A percentile compares a stretch with the other conserved stretches of the same genome.
Conservation (phyloP, 2,113 vertebrate species). For the Sigmodon hispidus region DNA sequence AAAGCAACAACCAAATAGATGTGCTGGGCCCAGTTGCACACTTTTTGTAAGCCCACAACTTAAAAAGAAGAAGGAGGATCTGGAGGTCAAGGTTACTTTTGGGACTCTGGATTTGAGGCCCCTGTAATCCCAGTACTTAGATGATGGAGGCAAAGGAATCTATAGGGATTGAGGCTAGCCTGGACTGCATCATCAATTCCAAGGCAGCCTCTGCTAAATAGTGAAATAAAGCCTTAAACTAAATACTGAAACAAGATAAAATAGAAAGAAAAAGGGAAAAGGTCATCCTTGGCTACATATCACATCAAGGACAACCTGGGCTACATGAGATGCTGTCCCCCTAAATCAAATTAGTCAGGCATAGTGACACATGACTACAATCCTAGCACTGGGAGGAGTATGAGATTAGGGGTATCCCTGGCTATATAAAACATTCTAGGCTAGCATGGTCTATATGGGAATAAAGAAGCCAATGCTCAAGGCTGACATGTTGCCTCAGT, state of each 20-base stretch:
- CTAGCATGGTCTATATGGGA: no score
- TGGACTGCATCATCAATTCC: background rate
- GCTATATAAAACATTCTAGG: background rate
- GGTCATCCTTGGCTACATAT: no score
- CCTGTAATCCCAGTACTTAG: background rate
- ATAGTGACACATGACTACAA: no score
- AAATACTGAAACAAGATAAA: no score
- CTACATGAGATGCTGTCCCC: no score
- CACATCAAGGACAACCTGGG: no score
- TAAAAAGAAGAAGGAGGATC: background rate
- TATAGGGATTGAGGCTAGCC: background rate
- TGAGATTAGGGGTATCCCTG: background rate
- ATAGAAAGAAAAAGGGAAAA: no score
- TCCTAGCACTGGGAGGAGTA: rapidly evolving
- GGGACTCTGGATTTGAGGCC: background rate
- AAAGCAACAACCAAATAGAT: no score
- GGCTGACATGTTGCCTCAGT: no score
- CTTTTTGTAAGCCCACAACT: background rate
- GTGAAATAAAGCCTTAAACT: background rate
- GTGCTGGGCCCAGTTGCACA: rapidly evolving
- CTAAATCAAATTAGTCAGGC: no score
- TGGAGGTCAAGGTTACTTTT: background rate
- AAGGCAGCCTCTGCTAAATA: background rate
- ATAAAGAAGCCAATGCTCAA: no score
- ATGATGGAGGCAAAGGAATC: background rate